phyloP scores from a whole-genome alignment of 92 coral and sea anemone genomes.

The Bergia sp. region DNA sequence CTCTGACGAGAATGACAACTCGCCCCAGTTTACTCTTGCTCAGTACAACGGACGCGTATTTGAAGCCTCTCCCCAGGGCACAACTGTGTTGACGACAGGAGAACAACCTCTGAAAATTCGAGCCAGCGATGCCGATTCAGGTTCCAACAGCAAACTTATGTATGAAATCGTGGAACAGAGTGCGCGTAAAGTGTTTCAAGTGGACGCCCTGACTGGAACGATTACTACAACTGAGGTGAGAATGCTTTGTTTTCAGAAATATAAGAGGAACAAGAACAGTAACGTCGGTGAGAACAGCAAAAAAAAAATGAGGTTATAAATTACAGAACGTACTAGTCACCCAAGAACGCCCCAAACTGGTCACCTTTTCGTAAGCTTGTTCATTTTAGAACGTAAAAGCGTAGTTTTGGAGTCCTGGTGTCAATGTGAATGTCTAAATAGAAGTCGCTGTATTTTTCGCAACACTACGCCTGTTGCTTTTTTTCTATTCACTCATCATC shows the following conservation, averaged over 20 bases:
- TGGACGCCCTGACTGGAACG: constrained; percentile 76
- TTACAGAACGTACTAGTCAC: no score
- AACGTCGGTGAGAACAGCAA: no score
- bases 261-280: no score
- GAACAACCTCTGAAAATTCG: constrained; percentile 77
- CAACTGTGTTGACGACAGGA: constrained; percentile 64
- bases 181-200: constrained; percentile 64
- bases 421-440: no score
- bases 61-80: constrained; percentile 70
- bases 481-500: no score
- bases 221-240: constrained; percentile 80
- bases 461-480: no score
- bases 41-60: constrained; percentile 72
- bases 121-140: constrained; percentile 82
- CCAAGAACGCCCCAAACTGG: no score
- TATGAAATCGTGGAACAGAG: constrained; percentile 81
- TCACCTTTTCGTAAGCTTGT: no score
- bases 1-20: constrained; percentile 83
- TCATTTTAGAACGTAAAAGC: no score
- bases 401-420: no score
- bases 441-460: no score
- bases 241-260: neutral
- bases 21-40: constrained; percentile 68
- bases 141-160: constrained; percentile 61
- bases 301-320: no score